Evolutionary conservation across 2,797 vertebrate genomes (phyloP).

Genomic region (Poeciliopsis paucimaculata): DNA sequence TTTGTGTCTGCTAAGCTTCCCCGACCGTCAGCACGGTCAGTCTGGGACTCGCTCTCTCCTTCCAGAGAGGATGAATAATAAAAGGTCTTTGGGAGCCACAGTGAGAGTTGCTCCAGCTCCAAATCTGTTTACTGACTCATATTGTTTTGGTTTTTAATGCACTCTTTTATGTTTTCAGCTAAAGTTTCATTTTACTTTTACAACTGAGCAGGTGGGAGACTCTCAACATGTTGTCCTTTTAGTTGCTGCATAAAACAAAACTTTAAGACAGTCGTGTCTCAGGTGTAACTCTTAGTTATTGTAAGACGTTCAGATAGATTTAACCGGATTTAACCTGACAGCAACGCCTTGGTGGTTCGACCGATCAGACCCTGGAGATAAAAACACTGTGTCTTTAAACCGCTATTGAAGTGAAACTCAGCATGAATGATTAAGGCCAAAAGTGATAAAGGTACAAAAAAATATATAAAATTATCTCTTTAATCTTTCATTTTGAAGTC

Average conservation of each 20-base stretch:
- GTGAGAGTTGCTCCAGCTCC: constrained; percentile 23
- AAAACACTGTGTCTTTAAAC: not conserved
- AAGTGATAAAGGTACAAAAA: constrained; percentile 24
- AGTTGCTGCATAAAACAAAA: not conserved
- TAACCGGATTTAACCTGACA: not conserved
- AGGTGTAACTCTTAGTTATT: not conserved
- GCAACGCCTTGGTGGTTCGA: not conserved
- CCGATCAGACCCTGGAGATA: not conserved
- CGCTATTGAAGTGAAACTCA: not conserved
- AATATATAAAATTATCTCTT: not conserved
- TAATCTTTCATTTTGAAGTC: constrained; percentile 41
- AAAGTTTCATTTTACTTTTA: not conserved
- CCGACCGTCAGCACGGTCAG: constrained; percentile 49
- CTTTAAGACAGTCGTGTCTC: not conserved
- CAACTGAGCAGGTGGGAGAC: not conserved
- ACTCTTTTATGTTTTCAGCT: not conserved
- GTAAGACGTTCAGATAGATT: not conserved
- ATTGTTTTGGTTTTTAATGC: not conserved
- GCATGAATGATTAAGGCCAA: constrained; percentile 36
- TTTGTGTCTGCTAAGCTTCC: constrained; percentile 72
- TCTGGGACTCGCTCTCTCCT: constrained; percentile 53
- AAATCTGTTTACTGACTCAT: not conserved
- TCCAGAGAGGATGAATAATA: constrained; percentile 48
- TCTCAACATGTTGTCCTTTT: not conserved
- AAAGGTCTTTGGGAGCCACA: constrained; percentile 42